Evolutionary conservation across 2,888 invertebrate genomes (phyloP), one percentile per base, ranked within the genome.

Genomic region (Stenoptilia bipunctidactyla): DNA sequence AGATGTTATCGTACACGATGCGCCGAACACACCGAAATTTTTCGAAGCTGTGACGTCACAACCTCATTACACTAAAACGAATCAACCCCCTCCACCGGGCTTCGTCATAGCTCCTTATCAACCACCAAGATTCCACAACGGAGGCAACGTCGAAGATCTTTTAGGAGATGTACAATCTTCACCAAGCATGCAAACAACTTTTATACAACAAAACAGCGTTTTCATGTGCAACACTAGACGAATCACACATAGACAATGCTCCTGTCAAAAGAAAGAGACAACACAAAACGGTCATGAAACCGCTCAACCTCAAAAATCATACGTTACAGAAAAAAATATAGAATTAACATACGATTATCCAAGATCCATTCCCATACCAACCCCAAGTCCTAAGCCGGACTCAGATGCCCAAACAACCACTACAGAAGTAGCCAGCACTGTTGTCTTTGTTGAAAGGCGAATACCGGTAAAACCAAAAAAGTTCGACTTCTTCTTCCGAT

Each of bases 131-230:
- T 85, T 85, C 60, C 76, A 76, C 52, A 87, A 85, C 15, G 88
- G 88, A 9, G 89, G 89, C 0, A 90, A 90, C 55, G 72, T 91
- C 33, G 90, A 91, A 50, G 88, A 90, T 45, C 67, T 91, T 34
- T 67, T 91, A 0, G 88, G 89, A 42, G 90, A 91, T 45, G 89
- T 90, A 4, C 89, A 90, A 57, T 85, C 87, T 1, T 49, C 61
- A 27, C 70, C 80, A 0, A 61, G 69, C 0, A 70, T 80, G 48
- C 80, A 80, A 43, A 77, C 82, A 1, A 82, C 82, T 1, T 75
- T 61, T 49, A 82, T 83, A 40, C 80, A 83, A 50, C 80, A 83
- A 46, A 84, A 85, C 49, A 83, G 84, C 0, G 75, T 82, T 15
- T 76, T 84, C 50, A 82, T 85, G 79, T 85, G 84, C 51, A 84